phyloP scores from a whole-genome alignment of 2,113 vertebrate genomes.

The Thamnaconus septentrionalis region DNA sequence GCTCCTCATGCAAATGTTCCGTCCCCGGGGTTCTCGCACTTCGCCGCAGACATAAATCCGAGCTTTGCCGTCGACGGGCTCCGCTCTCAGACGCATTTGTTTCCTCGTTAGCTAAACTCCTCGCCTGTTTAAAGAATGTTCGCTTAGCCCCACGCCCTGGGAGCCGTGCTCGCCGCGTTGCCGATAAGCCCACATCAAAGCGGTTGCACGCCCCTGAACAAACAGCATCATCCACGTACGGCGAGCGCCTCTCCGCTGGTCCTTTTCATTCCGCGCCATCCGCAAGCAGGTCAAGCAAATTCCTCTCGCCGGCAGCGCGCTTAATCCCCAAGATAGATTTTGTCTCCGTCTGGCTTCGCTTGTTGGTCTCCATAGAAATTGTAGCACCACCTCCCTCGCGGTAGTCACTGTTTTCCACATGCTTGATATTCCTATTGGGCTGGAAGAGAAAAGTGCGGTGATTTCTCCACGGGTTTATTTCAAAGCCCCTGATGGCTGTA shows the following conservation, averaged over 20 bases:
- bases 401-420: constrained; percentile 26
- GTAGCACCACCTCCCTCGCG: neutral
- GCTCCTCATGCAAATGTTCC: constrained; percentile 41
- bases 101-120: constrained; percentile 33
- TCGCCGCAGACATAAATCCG: constrained; percentile 49
- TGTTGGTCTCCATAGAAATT: constrained; percentile 26
- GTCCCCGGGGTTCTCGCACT: constrained; percentile 43
- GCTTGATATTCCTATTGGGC: constrained; percentile 12
- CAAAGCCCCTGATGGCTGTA: constrained; percentile 3
- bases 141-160: constrained; percentile 12
- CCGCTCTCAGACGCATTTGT: constrained; percentile 8
- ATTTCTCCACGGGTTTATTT: constrained; percentile 29
- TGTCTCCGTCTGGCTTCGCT: constrained; percentile 9
- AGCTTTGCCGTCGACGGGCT: constrained; percentile 42
- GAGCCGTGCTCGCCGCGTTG: constrained; percentile 43
- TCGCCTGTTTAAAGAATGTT: constrained; percentile 31
- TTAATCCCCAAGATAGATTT: constrained; percentile 27
- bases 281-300: constrained; percentile 35
- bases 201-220: constrained; percentile 22
- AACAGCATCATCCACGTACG: constrained; percentile 22
- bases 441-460: constrained; percentile 1
- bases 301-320: constrained; percentile 10
- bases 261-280: neutral
- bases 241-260: constrained; percentile 17
- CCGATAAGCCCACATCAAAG: constrained; percentile 56